These are phyloP conservation scores for Adoxophyes honmai DNA, from an alignment of 1,140 invertebrate genomes.

Conservation along the genomic window DNA sequence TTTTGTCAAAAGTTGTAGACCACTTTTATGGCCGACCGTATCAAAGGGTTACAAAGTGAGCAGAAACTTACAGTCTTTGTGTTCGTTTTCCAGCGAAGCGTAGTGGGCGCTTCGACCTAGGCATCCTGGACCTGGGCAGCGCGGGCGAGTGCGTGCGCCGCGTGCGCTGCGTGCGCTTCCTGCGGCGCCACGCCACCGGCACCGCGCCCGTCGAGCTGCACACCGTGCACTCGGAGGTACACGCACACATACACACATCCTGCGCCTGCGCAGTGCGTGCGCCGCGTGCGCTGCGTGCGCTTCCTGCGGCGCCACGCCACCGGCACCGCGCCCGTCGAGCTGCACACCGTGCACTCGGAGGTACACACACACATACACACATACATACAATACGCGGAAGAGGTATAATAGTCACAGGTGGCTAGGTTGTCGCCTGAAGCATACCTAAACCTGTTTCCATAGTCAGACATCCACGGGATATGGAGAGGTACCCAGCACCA, in stretches of 20 bases:
- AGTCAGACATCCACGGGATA: too few relatives aligned
- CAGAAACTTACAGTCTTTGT: too few relatives aligned
- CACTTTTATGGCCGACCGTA: too few relatives aligned
- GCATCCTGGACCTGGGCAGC: slow-evolving; percentile 94
- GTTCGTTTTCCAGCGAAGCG: slow-evolving; percentile 76
- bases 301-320: slow-evolving; percentile 90
- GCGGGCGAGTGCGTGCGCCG: slow-evolving; percentile 91
- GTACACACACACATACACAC: too few relatives aligned
- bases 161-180: slow-evolving; percentile 86
- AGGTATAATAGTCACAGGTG: too few relatives aligned
- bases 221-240: slow-evolving; percentile 92
- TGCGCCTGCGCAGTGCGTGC: background rate
- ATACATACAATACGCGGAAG: too few relatives aligned
- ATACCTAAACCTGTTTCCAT: too few relatives aligned
- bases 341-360: slow-evolving; percentile 94
- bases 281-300: slow-evolving; percentile 74
- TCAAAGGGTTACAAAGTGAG: too few relatives aligned
- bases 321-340: slow-evolving; percentile 88
- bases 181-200: slow-evolving; percentile 92
- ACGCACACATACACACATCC: background rate
- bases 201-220: slow-evolving; percentile 94
- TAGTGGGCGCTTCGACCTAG: slow-evolving; percentile 90
- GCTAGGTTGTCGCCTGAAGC: too few relatives aligned
- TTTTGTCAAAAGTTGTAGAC: too few relatives aligned
- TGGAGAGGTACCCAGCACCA: too few relatives aligned